Percentiles rank a stretch among this genome's conserved stretches.
Conservation (phyloP, 2,888 invertebrate genomes). For the Stramonita haemastoma region DNA sequence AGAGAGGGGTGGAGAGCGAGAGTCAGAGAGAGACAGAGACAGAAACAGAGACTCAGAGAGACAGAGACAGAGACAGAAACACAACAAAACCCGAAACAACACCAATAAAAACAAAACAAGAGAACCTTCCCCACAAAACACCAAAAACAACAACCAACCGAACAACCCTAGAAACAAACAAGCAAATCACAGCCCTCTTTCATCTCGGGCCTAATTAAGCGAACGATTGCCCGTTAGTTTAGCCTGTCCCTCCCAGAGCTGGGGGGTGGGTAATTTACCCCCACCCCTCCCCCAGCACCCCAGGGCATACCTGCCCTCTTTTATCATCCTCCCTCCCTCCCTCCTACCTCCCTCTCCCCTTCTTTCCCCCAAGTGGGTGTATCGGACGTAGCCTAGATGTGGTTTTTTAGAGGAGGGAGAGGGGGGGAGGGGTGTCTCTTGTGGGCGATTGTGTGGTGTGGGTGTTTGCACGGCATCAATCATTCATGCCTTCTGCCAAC, state of each 20-base stretch:
- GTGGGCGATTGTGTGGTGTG: neutral
- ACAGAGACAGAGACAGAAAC: neutral
- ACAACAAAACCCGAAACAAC: neutral
- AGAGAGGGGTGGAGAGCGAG: neutral
- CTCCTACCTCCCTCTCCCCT: neutral
- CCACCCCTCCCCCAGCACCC: neutral
- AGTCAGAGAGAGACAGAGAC: slow-evolving; percentile 16
- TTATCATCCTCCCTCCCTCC: neutral
- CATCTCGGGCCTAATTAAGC: too few species aligned
- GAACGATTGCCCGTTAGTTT: too few species aligned
- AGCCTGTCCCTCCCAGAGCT: neutral
- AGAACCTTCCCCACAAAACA: neutral
- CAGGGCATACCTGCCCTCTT: neutral
- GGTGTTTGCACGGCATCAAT: neutral
- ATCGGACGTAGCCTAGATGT: too few species aligned
- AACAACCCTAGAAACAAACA: neutral
- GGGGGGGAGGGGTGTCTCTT: too few species aligned
- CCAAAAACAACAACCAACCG: neutral
- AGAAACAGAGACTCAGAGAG: neutral
- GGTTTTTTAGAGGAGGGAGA: too few species aligned
- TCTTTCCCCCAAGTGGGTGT: neutral
- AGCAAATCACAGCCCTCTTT: neutral
- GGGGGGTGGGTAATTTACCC: neutral
- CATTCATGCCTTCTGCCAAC: neutral
- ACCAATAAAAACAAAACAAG: neutral